A percentile compares a stretch with the other conserved stretches of the same genome.
Conservation (phyloP, 1,140 invertebrate genomes). For the Pomacea maculata region DNA sequence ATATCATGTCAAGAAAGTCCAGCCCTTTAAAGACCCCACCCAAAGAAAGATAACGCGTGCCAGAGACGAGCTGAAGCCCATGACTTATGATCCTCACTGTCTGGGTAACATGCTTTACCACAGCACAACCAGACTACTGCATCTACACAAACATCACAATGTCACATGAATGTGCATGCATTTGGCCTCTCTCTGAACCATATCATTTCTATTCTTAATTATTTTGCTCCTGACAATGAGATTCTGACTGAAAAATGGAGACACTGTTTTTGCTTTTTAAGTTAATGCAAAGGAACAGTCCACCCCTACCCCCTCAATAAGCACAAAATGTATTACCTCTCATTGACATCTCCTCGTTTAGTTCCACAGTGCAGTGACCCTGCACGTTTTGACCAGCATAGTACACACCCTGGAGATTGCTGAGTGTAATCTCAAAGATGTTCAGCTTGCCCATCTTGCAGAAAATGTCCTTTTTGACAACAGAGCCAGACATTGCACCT, state of each 20-base stretch:
- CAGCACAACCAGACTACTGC: too few species aligned
- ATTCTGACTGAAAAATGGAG: too few species aligned
- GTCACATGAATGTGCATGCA: background rate
- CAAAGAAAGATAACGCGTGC: too few species aligned
- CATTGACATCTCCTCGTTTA: constrained; percentile 12
- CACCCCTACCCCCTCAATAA: too few species aligned
- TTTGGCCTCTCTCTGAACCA: background rate
- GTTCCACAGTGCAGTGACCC: constrained; percentile 37
- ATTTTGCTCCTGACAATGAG: background rate
- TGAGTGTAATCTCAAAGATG: constrained; percentile 31
- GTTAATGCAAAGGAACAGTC: background rate
- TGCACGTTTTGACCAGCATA: constrained; percentile 30
- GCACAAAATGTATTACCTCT: background rate
- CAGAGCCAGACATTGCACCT: too few species aligned
- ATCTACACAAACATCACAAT: too few species aligned
- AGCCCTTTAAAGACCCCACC: too few species aligned
- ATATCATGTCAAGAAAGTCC: too few species aligned
- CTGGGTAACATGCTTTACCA: too few species aligned
- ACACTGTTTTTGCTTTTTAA: background rate
- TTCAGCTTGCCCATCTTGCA: constrained; percentile 37
- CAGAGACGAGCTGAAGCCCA: too few species aligned
- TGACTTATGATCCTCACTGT: too few species aligned
- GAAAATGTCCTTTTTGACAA: background rate
- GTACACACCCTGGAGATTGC: constrained; percentile 29
- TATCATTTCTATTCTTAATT: background rate